These are phyloP conservation scores for Pristionchus fissidentatus DNA, from an alignment of 2,888 invertebrate genomes.

Conservation along the genomic window DNA sequence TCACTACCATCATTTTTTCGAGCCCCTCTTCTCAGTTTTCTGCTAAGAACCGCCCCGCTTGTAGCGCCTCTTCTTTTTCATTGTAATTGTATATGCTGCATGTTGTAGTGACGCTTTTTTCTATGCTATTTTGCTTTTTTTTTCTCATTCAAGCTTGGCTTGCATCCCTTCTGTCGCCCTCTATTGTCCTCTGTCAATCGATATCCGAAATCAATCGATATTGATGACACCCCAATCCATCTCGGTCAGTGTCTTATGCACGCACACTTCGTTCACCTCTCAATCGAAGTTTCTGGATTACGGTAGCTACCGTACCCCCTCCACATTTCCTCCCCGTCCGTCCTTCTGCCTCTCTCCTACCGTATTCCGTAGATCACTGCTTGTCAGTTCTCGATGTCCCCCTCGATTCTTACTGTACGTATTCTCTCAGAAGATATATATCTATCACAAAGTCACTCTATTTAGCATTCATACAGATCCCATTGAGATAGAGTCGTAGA, in stretches of 20 bases:
- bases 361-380: slow-evolving; percentile 6
- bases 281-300: background rate
- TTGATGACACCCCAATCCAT: no score
- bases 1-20: background rate
- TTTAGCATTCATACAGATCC: background rate
- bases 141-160: background rate
- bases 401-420: slow-evolving; percentile 12
- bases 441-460: background rate
- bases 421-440: background rate
- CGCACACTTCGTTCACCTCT: background rate
- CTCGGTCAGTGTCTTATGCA: slow-evolving; percentile 23
- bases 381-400: background rate
- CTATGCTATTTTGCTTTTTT: background rate
- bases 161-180: background rate
- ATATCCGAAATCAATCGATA: no score
- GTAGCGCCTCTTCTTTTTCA: background rate
- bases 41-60: no score
- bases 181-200: background rate
- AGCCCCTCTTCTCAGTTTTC: background rate
- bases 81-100: background rate
- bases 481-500: slow-evolving; percentile 24
- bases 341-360: background rate
- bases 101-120: background rate
- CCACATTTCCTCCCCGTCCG: background rate
- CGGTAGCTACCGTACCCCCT: slow-evolving; percentile 1